Evolutionary conservation across 2,888 invertebrate species (phyloP), one percentile per base, ranked within the genome.

Genomic region (Troides oblongomaculatus): DNA sequence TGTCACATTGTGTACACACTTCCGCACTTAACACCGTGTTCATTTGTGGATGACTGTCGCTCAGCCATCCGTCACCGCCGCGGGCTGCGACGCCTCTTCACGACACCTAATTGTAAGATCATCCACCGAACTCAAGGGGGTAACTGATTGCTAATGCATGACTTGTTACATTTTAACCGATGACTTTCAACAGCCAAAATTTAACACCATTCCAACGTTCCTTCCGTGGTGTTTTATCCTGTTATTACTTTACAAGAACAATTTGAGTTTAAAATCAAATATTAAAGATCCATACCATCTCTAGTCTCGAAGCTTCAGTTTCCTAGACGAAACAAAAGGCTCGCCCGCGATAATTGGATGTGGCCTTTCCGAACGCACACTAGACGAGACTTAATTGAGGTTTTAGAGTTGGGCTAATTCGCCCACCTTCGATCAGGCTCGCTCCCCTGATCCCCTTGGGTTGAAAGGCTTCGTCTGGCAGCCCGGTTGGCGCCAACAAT

Each of bases 341-440:
- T 85, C 83, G 77, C 80, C 87, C 86, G 85, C 87, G 89, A 90
- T 92, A 92, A 92, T 92, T 91, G 91, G 92, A 90, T 85, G 90
- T 87, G 91, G 90, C 88, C 88, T 87, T 84, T 84, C 87, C 86
- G 88, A 89, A 90, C 88, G 86, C 88, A 86, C 87, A 87, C 91
- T 89, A 91, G 91, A 90, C 91, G 90, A 89, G 90, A 92, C 90
- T 91, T 92, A 92, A 92, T 92, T 92, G 92, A 91, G 91, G 92
- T 91, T 92, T 91, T 89, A 87, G 90, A 91, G 91, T 89, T 89
- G 88, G 86, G 87, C 91, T 91, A 91, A 91, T 92, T 91, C 90
- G 85, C 88, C 87, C 87, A 90, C 91, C 92, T 91, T 88, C 87
- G 89, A 88, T 88, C 87, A 85, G 86, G 76, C 79, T 80, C 83